Percentiles rank a stretch among this genome's conserved stretches.
Evolutionary conservation across 1,140 invertebrate species (phyloP).

Genomic region (Lamellibrachia luymesi): DNA sequence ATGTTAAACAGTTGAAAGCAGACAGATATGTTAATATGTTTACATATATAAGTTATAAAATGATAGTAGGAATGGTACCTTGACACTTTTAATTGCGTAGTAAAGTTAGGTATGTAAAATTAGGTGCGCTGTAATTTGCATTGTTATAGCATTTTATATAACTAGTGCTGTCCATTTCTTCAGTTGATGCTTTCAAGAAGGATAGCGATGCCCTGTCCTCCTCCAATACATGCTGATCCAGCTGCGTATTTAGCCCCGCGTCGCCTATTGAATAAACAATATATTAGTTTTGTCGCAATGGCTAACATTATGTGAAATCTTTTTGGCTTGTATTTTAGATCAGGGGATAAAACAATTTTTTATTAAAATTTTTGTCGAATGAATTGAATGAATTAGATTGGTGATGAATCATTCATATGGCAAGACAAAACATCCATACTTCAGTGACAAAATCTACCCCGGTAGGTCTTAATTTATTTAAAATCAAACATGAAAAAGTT

Average conservation of each 20-base stretch:
- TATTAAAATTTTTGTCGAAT: no score
- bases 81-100: not conserved
- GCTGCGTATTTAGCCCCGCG: conserved; percentile 82
- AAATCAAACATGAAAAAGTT: conserved; percentile 12
- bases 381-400: no score
- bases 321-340: no score
- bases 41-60: not conserved
- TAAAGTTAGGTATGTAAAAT: not conserved
- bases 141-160: not conserved
- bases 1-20: not conserved
- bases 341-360: no score
- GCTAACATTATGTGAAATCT: no score
- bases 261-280: conserved; percentile 65
- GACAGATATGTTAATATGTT: not conserved
- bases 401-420: no score
- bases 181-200: conserved; percentile 69
- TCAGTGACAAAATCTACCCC: no score
- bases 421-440: no score
- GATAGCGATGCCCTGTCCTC: conserved; percentile 95
- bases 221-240: conserved; percentile 96
- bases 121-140: not conserved
- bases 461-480: not conserved
- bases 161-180: not conserved
- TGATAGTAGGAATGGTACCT: not conserved
- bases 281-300: not conserved